phyloP scores from a whole-genome alignment of 2,888 invertebrate genomes.

The Cheilosia pagana region DNA sequence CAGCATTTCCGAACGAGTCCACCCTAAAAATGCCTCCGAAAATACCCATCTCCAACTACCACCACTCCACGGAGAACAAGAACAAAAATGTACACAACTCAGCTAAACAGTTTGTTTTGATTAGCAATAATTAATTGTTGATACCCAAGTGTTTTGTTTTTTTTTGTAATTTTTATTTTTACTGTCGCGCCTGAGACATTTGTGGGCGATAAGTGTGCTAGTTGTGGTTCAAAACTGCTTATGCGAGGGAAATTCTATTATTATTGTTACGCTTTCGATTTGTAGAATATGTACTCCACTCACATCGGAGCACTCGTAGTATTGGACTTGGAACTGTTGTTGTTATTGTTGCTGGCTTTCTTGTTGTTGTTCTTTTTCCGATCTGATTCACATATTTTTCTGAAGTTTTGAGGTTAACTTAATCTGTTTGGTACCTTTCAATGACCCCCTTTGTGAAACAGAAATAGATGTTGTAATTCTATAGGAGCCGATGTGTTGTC shows the following conservation, averaged over 20 bases:
- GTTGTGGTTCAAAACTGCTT: not conserved
- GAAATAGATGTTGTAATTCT: constrained; percentile 48
- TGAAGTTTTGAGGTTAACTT: constrained; percentile 58
- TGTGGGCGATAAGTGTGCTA: constrained; percentile 47
- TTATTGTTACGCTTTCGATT: constrained; percentile 54
- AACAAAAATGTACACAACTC: constrained; percentile 8
- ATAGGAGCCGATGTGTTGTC: constrained; percentile 26
- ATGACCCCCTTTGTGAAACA: constrained; percentile 58
- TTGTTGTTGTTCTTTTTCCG: constrained; percentile 6
- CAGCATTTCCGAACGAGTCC: too few species aligned
- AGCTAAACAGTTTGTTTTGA: constrained; percentile 35
- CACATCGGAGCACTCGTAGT: constrained; percentile 9
- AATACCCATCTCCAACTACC: not conserved
- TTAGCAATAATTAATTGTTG: constrained; percentile 20
- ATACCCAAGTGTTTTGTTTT: constrained; percentile 5
- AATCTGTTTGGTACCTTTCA: constrained; percentile 69
- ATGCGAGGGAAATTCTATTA: constrained; percentile 38
- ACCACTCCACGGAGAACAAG: constrained; percentile 11
- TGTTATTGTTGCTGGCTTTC: constrained; percentile 7
- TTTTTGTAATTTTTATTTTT: constrained; percentile 1
- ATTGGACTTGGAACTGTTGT: constrained; percentile 65
- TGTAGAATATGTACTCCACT: constrained; percentile 34
- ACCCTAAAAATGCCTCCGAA: too few species aligned
- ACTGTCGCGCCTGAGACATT: constrained; percentile 1
- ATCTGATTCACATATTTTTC: constrained; percentile 47